Conservation (phyloP, 2,113 vertebrate species). For the Canis aureus region DNA sequence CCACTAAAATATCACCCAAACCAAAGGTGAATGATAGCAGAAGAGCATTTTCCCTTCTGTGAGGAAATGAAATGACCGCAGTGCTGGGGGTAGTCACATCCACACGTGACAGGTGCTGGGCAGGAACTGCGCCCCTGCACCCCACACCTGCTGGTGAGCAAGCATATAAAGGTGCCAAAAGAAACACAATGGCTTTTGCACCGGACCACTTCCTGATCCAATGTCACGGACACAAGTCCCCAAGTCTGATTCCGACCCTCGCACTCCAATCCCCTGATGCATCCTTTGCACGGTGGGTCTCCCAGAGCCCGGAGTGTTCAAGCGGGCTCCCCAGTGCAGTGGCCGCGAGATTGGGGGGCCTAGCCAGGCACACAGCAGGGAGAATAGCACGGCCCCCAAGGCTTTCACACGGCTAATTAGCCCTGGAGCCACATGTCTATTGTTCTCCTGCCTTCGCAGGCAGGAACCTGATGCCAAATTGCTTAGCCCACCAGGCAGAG, state of each 20-base stretch:
- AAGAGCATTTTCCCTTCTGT: background rate
- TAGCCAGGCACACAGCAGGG: background rate
- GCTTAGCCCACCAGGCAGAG: slow-evolving; percentile 57
- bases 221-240: slow-evolving; percentile 48
- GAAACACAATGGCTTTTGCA: background rate
- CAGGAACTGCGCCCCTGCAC: background rate
- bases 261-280: background rate
- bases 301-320: background rate
- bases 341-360: background rate
- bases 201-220: background rate
- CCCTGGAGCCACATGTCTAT: slow-evolving; percentile 46
- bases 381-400: background rate
- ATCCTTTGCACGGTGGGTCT: background rate
- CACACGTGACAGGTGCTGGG: background rate
- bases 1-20: background rate
- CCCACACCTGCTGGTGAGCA: background rate
- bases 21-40: background rate
- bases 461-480: slow-evolving; percentile 57
- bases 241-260: background rate
- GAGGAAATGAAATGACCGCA: background rate
- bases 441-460: slow-evolving; percentile 52
- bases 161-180: background rate
- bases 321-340: background rate
- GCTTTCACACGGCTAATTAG: slow-evolving; percentile 37
- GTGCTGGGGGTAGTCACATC: too few species aligned